Evolutionary conservation across 2,797 vertebrate species (phyloP).

Genomic region (Eulemur albifrons): DNA sequence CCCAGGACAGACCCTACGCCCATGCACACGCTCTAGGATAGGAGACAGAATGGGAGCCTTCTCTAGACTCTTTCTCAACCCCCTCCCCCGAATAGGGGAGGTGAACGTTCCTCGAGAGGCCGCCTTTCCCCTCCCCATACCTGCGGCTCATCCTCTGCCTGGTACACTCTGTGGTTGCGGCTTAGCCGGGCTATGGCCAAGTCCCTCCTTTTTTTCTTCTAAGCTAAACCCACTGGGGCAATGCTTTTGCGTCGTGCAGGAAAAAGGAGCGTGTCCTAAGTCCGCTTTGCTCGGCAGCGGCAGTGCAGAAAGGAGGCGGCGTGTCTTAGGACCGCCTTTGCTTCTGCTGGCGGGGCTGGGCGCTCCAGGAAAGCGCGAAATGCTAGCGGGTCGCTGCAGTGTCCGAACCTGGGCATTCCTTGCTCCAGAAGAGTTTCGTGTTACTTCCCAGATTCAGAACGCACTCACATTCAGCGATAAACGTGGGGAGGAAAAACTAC

Average conservation of each 20-base stretch:
- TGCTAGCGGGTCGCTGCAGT: rapidly evolving
- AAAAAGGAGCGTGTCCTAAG: background rate
- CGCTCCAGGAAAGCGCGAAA: background rate
- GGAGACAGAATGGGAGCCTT: background rate
- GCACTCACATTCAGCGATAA: background rate
- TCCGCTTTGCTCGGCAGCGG: background rate
- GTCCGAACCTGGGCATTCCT: rapidly evolving
- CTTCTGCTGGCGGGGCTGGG: background rate
- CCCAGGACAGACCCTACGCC: background rate
- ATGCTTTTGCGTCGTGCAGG: background rate
- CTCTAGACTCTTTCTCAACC: background rate
- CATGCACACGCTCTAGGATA: background rate
- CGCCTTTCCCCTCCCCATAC: background rate
- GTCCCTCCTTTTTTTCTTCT: background rate
- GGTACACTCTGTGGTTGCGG: background rate
- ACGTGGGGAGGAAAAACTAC: background rate
- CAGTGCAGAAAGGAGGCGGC: background rate
- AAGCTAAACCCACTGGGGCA: background rate
- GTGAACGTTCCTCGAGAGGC: background rate
- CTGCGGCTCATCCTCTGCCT: background rate
- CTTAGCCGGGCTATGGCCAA: background rate
- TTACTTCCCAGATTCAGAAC: background rate
- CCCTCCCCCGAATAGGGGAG: rapidly evolving
- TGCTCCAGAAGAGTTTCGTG: background rate
- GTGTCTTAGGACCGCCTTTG: background rate